These are phyloP conservation scores for Takifugu rubripes DNA, from an alignment of 2,797 vertebrate genomes.

Conservation along the genomic window DNA sequence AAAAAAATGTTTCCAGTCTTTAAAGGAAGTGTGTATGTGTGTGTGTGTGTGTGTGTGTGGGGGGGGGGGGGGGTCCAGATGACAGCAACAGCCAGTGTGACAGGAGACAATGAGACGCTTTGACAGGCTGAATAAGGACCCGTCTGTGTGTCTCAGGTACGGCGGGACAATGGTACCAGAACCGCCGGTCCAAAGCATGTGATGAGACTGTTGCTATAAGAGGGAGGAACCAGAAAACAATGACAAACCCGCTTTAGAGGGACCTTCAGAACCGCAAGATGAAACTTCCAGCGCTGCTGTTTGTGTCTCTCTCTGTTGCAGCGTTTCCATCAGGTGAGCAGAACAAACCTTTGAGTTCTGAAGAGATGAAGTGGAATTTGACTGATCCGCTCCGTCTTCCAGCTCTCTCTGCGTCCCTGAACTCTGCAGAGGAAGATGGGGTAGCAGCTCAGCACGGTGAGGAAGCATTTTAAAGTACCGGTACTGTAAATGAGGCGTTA, in stretches of 20 bases:
- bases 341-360: background rate
- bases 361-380: background rate
- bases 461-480: background rate
- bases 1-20: constrained; percentile 9
- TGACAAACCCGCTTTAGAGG: constrained; percentile 18
- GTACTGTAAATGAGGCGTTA: background rate
- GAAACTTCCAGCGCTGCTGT: constrained; percentile 55
- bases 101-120: constrained; percentile 65
- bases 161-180: constrained; percentile 73
- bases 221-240: constrained; percentile 24
- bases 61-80: background rate
- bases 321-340: constrained; percentile 69
- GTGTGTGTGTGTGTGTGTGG: constrained; percentile 19
- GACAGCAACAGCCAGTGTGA: constrained; percentile 64
- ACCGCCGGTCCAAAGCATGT: constrained; percentile 69
- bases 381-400: constrained; percentile 6
- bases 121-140: constrained; percentile 71
- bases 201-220: constrained; percentile 66
- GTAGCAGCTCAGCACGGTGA: constrained; percentile 48
- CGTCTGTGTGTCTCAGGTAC: constrained; percentile 70
- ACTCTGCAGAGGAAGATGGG: constrained; percentile 51
- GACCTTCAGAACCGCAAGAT: constrained; percentile 49
- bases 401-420: constrained; percentile 69
- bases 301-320: constrained; percentile 60
- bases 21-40: constrained; percentile 7